A percentile compares a stretch with the other conserved stretches of the same genome.
These are phyloP conservation scores for Kryptopterus vitreolus DNA, from an alignment of 2,797 vertebrate species.

Conservation along the genomic window DNA sequence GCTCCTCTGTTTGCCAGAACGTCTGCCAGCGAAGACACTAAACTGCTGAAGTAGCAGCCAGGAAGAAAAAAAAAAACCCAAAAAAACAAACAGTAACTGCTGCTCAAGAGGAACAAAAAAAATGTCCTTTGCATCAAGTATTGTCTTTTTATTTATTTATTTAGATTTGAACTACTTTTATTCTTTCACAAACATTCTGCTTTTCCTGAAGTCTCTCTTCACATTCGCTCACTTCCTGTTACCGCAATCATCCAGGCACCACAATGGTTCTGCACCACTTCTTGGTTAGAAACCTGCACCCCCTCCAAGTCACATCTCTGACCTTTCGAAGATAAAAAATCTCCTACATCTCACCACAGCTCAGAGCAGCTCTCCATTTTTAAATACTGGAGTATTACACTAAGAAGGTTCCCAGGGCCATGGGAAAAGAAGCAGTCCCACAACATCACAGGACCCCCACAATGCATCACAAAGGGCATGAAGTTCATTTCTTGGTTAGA, in stretches of 20 bases:
- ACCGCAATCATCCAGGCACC: background rate
- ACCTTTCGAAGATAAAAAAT: background rate
- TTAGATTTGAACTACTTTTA: background rate
- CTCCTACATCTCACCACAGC: background rate
- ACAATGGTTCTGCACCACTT: background rate
- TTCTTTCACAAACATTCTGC: background rate
- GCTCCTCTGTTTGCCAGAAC: conserved; percentile 10
- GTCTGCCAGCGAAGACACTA: conserved; percentile 26
- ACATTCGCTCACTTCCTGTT: background rate
- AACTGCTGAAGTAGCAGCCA: conserved; percentile 28
- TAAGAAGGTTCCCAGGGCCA: no score
- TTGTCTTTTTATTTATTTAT: background rate
- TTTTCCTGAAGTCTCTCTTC: background rate
- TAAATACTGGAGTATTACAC: no score
- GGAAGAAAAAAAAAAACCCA: background rate
- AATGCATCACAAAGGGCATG: no score
- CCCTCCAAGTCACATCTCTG: background rate
- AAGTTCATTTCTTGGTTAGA: no score
- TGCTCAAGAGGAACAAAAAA: background rate
- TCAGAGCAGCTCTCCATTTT: background rate
- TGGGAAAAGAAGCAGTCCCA: no score
- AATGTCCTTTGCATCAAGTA: background rate
- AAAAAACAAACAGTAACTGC: background rate
- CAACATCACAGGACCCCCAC: no score
- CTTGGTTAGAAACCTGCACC: no score